Base-by-base conservation (phyloP, 2,888 invertebrate species). In the Scaptodrosophila latifasciaeformis region DNA sequence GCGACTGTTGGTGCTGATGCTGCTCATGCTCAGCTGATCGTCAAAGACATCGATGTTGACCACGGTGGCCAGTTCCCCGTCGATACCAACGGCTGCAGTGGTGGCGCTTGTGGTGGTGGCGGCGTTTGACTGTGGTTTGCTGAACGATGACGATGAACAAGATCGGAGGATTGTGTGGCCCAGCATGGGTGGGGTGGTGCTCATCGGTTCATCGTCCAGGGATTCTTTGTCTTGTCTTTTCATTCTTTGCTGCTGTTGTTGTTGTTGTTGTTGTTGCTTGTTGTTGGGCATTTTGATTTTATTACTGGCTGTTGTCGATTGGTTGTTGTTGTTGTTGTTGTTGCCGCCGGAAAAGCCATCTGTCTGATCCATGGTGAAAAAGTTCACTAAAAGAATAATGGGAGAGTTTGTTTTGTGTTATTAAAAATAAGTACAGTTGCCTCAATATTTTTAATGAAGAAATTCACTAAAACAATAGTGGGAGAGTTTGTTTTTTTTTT, bases 1-100 rank as follows among this genome's bases (percentile, higher is more conserved):
- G 49, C 93, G 90, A 75, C 93, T 93, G 9, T 92, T 91, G 1
- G 94, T 93, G 82, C 94, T 94, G 79, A 94, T 92, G 85, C 94
- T 94, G 85, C 94, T 94, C 29, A 94, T 92, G 83, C 94, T 94
- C 45, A 94, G 86, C 82, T 94, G 94, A 83, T 94, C 94, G 44
- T 89, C 90, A 30, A 83, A 84, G 24, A 78, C 71, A 70, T 92
- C 91, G 17, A 89, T 88, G 47, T 83, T 82, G 15, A 84, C 83
- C 62, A 90, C 78, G 52, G 90, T 92, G 55, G 90, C 90, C 53
- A 71, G 62, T 24, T 91, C 90, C 49, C 89, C 89, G 77, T 89
- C 88, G 39, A 65, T 89, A 66, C 89, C 89, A 88, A 67, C 67
- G 0, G 64, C 54, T 9, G 60, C 64, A 2, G 67, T 67, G 2